phyloP scores from a whole-genome alignment of 2,888 invertebrate species.

The Drosophila recens region DNA sequence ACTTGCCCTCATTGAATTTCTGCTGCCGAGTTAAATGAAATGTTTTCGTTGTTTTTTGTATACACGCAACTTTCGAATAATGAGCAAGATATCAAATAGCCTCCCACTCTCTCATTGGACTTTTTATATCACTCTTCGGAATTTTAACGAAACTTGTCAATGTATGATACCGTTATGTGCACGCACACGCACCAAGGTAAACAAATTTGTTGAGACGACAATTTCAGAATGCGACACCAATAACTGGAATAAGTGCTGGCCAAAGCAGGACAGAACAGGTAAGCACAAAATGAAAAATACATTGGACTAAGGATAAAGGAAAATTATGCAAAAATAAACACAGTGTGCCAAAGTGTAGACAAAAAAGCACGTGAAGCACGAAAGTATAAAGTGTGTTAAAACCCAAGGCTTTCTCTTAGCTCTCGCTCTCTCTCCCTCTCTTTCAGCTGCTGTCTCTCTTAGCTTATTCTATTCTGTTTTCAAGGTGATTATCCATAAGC shows the following conservation, averaged over 20 bases:
- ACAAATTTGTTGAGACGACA: slow-evolving; percentile 73
- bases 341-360: slow-evolving; percentile 42
- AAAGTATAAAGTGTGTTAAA: slow-evolving; percentile 70
- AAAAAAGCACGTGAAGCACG: slow-evolving; percentile 32
- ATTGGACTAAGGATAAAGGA: slow-evolving; percentile 68
- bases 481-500: slow-evolving; percentile 79
- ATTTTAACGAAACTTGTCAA: slow-evolving; percentile 51
- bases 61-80: slow-evolving; percentile 54
- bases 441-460: slow-evolving; percentile 1
- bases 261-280: slow-evolving; percentile 40
- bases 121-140: neutral
- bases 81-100: slow-evolving; percentile 58
- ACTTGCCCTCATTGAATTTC: slow-evolving; percentile 50
- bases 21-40: slow-evolving; percentile 45
- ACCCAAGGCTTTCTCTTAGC: slow-evolving; percentile 32
- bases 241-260: slow-evolving; percentile 33
- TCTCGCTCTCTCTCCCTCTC: slow-evolving; percentile 3
- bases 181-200: slow-evolving; percentile 62
- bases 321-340: slow-evolving; percentile 78
- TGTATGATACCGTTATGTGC: slow-evolving; percentile 36
- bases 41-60: slow-evolving; percentile 48
- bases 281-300: slow-evolving; percentile 72
- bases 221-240: slow-evolving; percentile 48
- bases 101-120: neutral
- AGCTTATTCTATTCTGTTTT: slow-evolving; percentile 43